Base-by-base conservation (phyloP, 1,140 invertebrate genomes). In the Trichogramma pretiosum region DNA sequence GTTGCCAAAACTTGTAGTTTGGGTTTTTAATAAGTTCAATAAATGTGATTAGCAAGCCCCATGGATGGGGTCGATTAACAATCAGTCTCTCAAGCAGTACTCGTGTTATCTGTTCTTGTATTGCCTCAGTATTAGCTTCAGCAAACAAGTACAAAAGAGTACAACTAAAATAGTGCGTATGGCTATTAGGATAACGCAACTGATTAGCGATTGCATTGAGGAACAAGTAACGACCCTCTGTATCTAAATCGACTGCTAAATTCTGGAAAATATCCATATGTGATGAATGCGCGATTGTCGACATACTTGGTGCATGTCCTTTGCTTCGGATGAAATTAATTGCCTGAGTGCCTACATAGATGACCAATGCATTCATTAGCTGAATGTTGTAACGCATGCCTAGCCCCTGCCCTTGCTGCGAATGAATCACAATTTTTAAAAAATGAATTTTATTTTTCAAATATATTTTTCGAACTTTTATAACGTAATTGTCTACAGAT, bases 181-280 rank as follows among this genome's bases (percentile, higher is more conserved):
- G 95, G 57, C 92, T 96, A 71, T 99, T 99, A 1, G 97, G 97
- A 73, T 98, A 99, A 3, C 97, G 79, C 55, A 99, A 73, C 63
- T 99, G 96, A 74, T 99, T 99, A 19, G 93, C 93, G 55, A 99
- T 93, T 1, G 95, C 93, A 70, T 99, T 99, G 57, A 99, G 76
- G 70, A 99, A 97, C 55, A 99, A 73, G 67, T 98, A 99, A 56
- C 83, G 73, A 68, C 94, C 95, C 74, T 99, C 95, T 11, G 91
- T 97, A 66, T 99, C 95, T 24, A 99, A 78, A 70, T 96, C 92
- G 3, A 98, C 93, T 13, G 92, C 91, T 50, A 99, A 78, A 74
- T 98, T 98, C 71, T 99, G 94, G 77, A 99, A 99, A 49, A 99
- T 98, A 63, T 99, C 96, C 93, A 98, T 98, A 63, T 97, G 94